Percentiles rank a stretch among this genome's conserved stretches.
phyloP scores from a whole-genome alignment of 2,888 invertebrate species.

The Slavum lentiscoides region DNA sequence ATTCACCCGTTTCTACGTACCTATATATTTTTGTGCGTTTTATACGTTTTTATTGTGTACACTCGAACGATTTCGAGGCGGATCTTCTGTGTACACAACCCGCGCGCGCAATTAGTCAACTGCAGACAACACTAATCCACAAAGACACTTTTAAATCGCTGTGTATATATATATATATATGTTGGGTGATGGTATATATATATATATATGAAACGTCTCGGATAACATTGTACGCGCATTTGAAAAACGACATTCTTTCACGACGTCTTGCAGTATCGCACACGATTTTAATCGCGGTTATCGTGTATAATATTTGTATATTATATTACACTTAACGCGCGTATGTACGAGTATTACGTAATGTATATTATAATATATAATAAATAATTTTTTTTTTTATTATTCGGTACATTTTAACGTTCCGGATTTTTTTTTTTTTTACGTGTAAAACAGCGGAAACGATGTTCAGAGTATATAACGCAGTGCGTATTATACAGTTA shows the following conservation, averaged over 20 bases:
- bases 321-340: neutral
- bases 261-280: neutral
- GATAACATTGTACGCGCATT: neutral
- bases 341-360: neutral
- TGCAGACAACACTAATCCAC: no score
- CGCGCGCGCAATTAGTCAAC: no score
- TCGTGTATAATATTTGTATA: neutral
- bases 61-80: no score
- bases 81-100: no score
- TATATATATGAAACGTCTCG: neutral
- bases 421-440: neutral
- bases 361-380: neutral
- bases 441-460: neutral
- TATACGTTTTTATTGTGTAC: no score
- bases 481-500: neutral
- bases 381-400: neutral
- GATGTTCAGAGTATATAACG: neutral
- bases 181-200: no score
- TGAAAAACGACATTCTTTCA: neutral
- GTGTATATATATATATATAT: no score
- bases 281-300: neutral
- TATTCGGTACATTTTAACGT: neutral
- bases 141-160: no score
- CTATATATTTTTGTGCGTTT: no score
- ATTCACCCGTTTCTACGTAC: no score